These are phyloP conservation scores for Myotis findleyi DNA, from an alignment of 2,797 vertebrate genomes.

Conservation along the genomic window DNA sequence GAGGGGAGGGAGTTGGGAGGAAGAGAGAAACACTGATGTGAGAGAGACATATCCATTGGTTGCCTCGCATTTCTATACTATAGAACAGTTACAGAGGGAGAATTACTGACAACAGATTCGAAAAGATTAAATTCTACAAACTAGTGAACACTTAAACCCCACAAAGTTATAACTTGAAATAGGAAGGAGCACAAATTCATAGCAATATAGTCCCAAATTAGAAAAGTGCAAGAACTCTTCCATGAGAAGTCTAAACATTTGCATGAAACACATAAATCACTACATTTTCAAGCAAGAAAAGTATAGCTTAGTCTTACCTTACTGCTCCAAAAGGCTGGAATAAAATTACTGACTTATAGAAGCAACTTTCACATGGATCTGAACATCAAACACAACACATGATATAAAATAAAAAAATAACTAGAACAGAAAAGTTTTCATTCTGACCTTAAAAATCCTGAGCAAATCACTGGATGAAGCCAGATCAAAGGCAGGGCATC, in stretches of 20 bases:
- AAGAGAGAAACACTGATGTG: background rate
- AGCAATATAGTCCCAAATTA: background rate
- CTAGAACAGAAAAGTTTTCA: constrained; percentile 74
- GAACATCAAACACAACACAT: constrained; percentile 78
- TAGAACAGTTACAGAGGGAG: background rate
- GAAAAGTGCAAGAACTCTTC: constrained; percentile 11
- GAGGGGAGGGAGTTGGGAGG: too few species aligned
- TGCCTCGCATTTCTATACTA: background rate
- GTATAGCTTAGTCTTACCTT: constrained; percentile 75
- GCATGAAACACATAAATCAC: constrained; percentile 51
- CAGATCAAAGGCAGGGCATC: constrained; percentile 80
- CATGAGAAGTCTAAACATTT: background rate
- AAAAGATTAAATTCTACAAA: constrained; percentile 6
- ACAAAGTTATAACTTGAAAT: background rate
- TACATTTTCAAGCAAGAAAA: constrained; percentile 60
- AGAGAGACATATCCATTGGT: too few species aligned
- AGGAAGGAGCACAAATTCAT: background rate
- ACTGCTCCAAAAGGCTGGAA: constrained; percentile 73
- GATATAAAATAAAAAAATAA: constrained; percentile 80
- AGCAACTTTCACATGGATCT: constrained; percentile 64
- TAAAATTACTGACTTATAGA: constrained; percentile 73
- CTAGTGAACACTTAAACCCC: background rate
- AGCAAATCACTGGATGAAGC: constrained; percentile 78
- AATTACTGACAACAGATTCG: background rate
- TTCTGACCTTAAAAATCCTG: constrained; percentile 79